Evolutionary conservation across 2,113 vertebrate genomes (phyloP), one percentile per base, ranked within the genome.

Genomic region (Garra rufa): DNA sequence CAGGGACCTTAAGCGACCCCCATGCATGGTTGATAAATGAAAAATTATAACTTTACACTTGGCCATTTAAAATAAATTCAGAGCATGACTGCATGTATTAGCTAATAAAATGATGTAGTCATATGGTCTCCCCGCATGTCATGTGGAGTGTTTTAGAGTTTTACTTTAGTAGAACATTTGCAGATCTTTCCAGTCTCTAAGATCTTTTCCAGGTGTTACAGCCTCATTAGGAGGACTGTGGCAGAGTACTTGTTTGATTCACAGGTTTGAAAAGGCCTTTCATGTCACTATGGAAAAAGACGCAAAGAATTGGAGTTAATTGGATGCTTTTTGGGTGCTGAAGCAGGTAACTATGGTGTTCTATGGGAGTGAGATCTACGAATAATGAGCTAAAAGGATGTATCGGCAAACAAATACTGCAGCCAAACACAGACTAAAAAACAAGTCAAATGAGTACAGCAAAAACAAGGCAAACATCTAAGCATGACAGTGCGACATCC

Each of bases 151-250:
- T 80, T 75, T 83, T 55, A 38, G 21, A 70, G 59, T 46, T 78
- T 82, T 73, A 26, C 13, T 79, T 50, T 44, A 55, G 21, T 41
- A 38, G 46, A 80, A 48, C 81, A 80, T 85, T 83, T 83, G 17
- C 57, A 69, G 75, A 83, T 79, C 75, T 76, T 83, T 84, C 19
- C 10, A 24, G 26, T 82, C 50, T 30, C 26, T 30, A 76, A 50
- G 78, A 83, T 70, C 38, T 44, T 75, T 75, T 75, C 17, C 8
- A 9, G 67, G 15, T 83, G 59, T 82, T 78, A 80, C 83, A 82
- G 70, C 52, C 79, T 83, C 75, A 88, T 83, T 83, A 88, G 15
- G 28, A 85, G 24, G 69, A 84, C 41, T 50, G 41, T 50, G 71
- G 59, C 26, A 14, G 14, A 71, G 73, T 76, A 50, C 67, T 85